phyloP scores from a whole-genome alignment of 1,140 invertebrate species.

The Drosophila repleta region DNA sequence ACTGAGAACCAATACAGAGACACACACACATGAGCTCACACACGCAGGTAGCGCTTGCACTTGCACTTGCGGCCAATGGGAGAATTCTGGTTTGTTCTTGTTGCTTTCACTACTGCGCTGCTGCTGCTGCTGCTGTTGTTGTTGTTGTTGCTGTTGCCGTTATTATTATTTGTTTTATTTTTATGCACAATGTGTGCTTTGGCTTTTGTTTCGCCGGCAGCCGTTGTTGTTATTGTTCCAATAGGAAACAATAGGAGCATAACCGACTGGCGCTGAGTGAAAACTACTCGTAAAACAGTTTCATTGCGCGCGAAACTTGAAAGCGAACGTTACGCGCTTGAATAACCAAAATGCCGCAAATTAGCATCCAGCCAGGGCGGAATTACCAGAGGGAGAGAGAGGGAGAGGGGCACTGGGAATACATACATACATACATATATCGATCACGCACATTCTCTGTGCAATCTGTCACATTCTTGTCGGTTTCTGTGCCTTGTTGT shows the following conservation, averaged over 20 bases:
- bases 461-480: neutral
- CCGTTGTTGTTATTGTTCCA: slow-evolving; percentile 11
- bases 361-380: slow-evolving; percentile 5
- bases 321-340: slow-evolving; percentile 31
- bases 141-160: slow-evolving; percentile 2
- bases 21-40: slow-evolving; percentile 12
- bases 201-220: slow-evolving; percentile 9
- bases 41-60: slow-evolving; percentile 29
- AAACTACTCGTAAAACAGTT: slow-evolving; percentile 27
- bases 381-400: neutral
- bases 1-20: slow-evolving; percentile 26
- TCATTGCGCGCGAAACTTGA: slow-evolving; percentile 16
- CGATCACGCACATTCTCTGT: neutral
- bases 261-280: slow-evolving; percentile 22
- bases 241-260: slow-evolving; percentile 35
- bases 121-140: neutral
- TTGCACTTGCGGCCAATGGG: slow-evolving; percentile 40
- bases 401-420: neutral
- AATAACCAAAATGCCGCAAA: slow-evolving; percentile 20
- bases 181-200: slow-evolving; percentile 31
- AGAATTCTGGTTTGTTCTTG: slow-evolving; percentile 48
- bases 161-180: slow-evolving; percentile 37
- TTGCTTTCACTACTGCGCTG: slow-evolving; percentile 11
- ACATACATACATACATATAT: neutral
- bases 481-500: neutral